phyloP scores from a whole-genome alignment of 2,797 vertebrate genomes.

The Tokudaia muenninki region DNA sequence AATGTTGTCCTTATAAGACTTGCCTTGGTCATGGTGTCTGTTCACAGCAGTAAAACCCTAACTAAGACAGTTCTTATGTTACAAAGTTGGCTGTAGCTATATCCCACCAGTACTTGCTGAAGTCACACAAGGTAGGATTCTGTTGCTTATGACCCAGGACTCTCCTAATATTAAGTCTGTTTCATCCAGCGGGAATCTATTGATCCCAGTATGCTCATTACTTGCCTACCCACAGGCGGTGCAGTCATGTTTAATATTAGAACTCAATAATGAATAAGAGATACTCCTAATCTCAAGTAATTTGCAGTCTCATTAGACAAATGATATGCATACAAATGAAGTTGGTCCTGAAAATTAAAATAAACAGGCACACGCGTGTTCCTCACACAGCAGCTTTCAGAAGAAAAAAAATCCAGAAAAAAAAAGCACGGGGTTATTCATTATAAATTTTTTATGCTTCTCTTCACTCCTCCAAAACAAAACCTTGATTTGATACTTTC shows the following conservation, averaged over 20 bases:
- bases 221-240: not conserved
- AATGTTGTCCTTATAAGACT: not conserved
- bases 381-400: slow-evolving; percentile 15
- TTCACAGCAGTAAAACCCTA: not conserved
- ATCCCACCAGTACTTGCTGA: not conserved
- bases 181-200: slow-evolving; percentile 23
- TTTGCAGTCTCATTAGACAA: slow-evolving; percentile 58
- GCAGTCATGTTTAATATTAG: slow-evolving; percentile 3
- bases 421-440: not conserved
- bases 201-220: not conserved
- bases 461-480: not conserved
- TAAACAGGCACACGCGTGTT: slow-evolving; percentile 2
- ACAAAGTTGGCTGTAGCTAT: not conserved
- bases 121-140: slow-evolving; percentile 28
- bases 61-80: not conserved
- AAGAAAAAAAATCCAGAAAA: not conserved
- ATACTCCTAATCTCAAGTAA: slow-evolving; percentile 50
- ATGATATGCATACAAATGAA: slow-evolving; percentile 47
- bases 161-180: slow-evolving; percentile 32
- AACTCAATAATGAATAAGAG: slow-evolving; percentile 25
- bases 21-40: not conserved
- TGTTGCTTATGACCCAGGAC: slow-evolving; percentile 6
- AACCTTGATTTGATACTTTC: slow-evolving; percentile 22
- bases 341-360: slow-evolving; percentile 41
- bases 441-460: slow-evolving; percentile 16